Evolutionary conservation across 2,888 invertebrate species (phyloP).

Genomic region (Cremastinae sp.): DNA sequence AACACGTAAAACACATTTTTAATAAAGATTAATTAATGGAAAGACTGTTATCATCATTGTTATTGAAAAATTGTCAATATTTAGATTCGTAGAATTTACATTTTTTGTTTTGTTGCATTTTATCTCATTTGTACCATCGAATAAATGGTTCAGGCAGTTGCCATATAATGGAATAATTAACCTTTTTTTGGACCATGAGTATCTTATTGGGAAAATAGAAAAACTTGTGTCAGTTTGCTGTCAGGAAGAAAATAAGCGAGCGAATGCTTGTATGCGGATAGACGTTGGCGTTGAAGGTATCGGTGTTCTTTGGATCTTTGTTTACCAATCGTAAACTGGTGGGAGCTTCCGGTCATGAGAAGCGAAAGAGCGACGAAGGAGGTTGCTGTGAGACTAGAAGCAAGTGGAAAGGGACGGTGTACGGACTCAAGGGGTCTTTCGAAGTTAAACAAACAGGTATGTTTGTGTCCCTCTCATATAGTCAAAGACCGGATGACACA

Average conservation of each 20-base stretch:
- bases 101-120: too few species aligned
- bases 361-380: slow-evolving; percentile 6
- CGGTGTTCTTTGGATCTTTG: slow-evolving; percentile 26
- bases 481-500: slow-evolving; percentile 30
- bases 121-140: too few species aligned
- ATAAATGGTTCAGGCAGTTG: too few species aligned
- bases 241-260: background rate
- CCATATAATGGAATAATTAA: too few species aligned
- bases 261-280: background rate
- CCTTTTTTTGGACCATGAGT: too few species aligned
- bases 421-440: slow-evolving; percentile 1
- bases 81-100: too few species aligned
- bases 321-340: slow-evolving; percentile 29
- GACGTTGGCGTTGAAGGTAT: background rate
- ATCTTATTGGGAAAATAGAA: too few species aligned
- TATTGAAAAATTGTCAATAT: too few species aligned
- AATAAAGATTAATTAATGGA: too few species aligned
- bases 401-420: background rate
- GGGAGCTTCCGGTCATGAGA: slow-evolving; percentile 19
- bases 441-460: slow-evolving; percentile 40
- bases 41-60: too few species aligned
- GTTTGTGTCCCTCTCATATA: slow-evolving; percentile 17
- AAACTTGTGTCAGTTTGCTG: too few species aligned
- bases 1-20: background rate
- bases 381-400: slow-evolving; percentile 18